Conservation (phyloP, 2,888 invertebrate species). For the Heteromyza rotundicornis region DNA sequence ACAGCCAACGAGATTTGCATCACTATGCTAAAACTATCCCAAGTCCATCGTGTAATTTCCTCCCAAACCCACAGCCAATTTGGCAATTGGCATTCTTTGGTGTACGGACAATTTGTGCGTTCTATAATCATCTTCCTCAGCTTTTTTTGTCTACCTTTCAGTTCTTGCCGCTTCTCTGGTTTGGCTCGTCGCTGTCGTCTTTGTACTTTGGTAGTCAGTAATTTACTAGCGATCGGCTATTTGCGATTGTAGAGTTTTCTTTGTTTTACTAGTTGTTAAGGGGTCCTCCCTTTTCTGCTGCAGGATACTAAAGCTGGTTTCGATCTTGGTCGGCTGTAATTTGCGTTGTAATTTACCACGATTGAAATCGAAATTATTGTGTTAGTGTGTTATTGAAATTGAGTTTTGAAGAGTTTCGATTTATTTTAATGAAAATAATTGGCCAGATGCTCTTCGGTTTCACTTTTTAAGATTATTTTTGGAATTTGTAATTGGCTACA, state of each 20-base stretch:
- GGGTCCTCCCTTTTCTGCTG: background rate
- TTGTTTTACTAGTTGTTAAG: background rate
- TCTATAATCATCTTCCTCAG: background rate
- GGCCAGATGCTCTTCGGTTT: too few species aligned
- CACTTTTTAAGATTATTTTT: too few species aligned
- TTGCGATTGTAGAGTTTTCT: constrained; percentile 13
- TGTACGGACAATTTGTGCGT: background rate
- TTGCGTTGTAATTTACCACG: background rate
- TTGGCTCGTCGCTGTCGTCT: background rate
- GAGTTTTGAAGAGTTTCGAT: background rate
- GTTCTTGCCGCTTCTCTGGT: background rate
- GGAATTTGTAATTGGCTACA: too few species aligned
- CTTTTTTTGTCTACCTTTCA: background rate
- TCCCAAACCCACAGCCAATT: background rate
- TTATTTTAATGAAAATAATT: too few species aligned
- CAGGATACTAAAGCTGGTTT: background rate
- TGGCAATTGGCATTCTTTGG: background rate
- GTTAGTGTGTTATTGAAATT: background rate
- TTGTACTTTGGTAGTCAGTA: background rate
- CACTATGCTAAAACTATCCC: background rate
- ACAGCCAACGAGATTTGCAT: background rate
- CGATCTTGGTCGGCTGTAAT: too few species aligned
- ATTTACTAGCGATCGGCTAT: constrained; percentile 1
- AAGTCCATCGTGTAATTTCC: background rate
- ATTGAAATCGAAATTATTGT: background rate